phyloP scores from a whole-genome alignment of 2,113 vertebrate genomes.

The Rousettus leschenaultii region DNA sequence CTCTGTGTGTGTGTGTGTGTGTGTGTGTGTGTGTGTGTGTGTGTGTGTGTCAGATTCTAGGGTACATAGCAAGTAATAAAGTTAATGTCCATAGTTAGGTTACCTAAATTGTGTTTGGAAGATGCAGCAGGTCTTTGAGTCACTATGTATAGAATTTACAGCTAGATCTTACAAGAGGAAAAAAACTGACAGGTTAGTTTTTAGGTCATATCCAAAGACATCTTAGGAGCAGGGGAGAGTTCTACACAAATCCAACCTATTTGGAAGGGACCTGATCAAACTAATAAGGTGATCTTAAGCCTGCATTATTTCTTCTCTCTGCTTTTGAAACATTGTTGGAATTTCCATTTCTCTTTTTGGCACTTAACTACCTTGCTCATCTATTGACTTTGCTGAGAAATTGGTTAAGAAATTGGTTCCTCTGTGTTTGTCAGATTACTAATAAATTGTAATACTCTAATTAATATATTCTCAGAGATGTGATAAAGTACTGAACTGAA shows the following conservation, averaged over 20 bases:
- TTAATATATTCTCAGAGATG: neutral
- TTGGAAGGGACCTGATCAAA: neutral
- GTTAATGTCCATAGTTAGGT: neutral
- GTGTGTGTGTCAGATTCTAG: neutral
- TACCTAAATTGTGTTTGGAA: neutral
- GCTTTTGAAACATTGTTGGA: neutral
- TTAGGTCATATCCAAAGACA: neutral
- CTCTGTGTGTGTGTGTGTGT: neutral
- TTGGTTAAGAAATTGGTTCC: neutral
- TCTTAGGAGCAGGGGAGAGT: neutral
- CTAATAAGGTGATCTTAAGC: neutral
- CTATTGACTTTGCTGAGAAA: neutral
- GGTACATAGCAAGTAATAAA: neutral
- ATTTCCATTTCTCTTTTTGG: neutral
- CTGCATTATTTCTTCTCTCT: conserved; percentile 5
- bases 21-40: too few relatives aligned
- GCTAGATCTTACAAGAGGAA: neutral
- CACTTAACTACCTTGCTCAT: neutral
- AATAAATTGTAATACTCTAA: neutral
- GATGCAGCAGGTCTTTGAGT: neutral
- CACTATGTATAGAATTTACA: neutral
- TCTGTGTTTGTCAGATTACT: conserved; percentile 37
- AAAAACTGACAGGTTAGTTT: neutral
- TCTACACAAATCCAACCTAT: neutral
- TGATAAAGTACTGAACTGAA: neutral